phyloP scores from a whole-genome alignment of 2,113 vertebrate species.

The Indicator indicator region DNA sequence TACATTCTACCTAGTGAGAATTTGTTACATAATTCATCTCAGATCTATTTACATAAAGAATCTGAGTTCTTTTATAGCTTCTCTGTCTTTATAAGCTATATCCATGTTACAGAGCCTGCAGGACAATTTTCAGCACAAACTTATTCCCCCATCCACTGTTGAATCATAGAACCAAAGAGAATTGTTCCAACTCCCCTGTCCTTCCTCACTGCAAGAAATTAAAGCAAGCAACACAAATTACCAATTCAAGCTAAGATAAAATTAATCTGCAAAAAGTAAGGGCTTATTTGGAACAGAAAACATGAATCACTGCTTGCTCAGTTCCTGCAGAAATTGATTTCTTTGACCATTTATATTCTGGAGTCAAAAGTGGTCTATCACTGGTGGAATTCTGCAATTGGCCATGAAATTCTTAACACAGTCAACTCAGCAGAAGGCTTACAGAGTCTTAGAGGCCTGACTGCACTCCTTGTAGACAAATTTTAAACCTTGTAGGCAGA shows the following conservation, averaged over 20 bases:
- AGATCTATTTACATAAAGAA: constrained; percentile 7
- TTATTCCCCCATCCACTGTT: not conserved
- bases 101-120: not conserved
- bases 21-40: constrained; percentile 7
- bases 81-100: constrained; percentile 30
- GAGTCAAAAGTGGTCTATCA: constrained; percentile 10
- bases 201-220: constrained; percentile 13
- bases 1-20: not conserved
- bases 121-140: not conserved
- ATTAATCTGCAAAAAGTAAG: constrained; percentile 9
- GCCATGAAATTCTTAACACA: constrained; percentile 22
- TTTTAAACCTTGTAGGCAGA: no score
- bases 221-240: constrained; percentile 12
- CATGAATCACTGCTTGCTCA: not conserved
- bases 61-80: constrained; percentile 24
- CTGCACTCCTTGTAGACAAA: not conserved
- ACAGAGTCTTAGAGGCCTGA: not conserved
- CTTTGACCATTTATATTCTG: not conserved
- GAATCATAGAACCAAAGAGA: constrained; percentile 8
- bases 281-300: constrained; percentile 1
- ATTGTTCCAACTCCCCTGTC: constrained; percentile 2
- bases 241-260: constrained; percentile 32
- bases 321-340: constrained; percentile 9
- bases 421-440: constrained; percentile 15
- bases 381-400: constrained; percentile 6